Evolutionary conservation across 1,140 invertebrate genomes (phyloP), one percentile per base, ranked within the genome.

Genomic region (Tribolium madens): DNA sequence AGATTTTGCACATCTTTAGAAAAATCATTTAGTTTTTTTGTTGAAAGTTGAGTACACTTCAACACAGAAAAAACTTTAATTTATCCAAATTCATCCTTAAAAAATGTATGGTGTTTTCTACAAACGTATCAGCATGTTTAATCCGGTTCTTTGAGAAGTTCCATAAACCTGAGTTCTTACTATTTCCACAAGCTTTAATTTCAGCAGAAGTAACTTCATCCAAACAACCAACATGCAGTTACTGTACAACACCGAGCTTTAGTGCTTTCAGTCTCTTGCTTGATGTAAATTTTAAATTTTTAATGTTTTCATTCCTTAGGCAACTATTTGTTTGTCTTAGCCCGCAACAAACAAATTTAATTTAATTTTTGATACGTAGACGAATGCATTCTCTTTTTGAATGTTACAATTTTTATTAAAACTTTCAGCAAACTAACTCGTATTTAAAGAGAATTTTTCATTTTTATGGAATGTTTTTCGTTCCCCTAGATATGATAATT

Each of bases 361-460:
- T 64, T 33, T 64, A 64, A 64, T 64, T 12, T 26, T 33, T 36
- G 1, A 1, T 12, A 18, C 4, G 31, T 7, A 12, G n/a, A 42
- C 36, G 36, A 42, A 10, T 42, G 36, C 36, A 10, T 42, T 42
- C 36, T 42, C n/a, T 0, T 73, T 77, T 17, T 72, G 31, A 53
- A 26, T 50, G 52, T 50, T 60, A 64, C 76, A 57, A 77, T 50
- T 73, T 72, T 77, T 73, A 77, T 77, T 77, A 50, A 48, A 72
- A 77, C 60, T 77, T 77, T 15, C 50, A 53, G 18, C 26, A 10
- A 12, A 17, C 71, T 5, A 52, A 21, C 47, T 48, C 15, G 31
- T 52, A 36, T 57, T 60, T 75, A 57, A 73, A 73, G 75, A 50
- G 50, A 77, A 73, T 77, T 64, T 64, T 64, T 64, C 53, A 64